Percentiles rank a stretch among this genome's conserved stretches.
These are phyloP conservation scores for Hydrochoerus hydrochaeris DNA, from an alignment of 2,113 vertebrate species.

Conservation along the genomic window DNA sequence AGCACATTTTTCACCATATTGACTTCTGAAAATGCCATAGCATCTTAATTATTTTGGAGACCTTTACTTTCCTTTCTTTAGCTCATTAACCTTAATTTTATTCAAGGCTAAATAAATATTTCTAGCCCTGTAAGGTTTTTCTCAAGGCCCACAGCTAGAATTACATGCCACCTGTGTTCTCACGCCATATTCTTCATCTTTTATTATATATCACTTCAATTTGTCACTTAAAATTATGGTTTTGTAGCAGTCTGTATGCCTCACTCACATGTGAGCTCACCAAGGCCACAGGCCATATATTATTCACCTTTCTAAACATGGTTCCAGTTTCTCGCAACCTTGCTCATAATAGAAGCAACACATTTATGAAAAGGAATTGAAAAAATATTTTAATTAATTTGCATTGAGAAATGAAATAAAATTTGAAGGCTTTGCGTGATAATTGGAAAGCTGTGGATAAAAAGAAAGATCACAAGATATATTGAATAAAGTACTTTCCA, in stretches of 20 bases:
- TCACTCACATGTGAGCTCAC: background rate
- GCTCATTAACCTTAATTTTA: background rate
- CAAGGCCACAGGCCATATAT: background rate
- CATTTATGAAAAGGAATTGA: background rate
- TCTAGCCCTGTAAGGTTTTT: background rate
- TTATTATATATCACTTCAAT: background rate
- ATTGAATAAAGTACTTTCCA: background rate
- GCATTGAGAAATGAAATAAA: background rate
- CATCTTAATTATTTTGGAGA: background rate
- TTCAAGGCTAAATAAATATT: background rate
- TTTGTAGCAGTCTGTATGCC: background rate
- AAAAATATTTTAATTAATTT: constrained; percentile 26
- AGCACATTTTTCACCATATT: background rate
- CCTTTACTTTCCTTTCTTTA: background rate
- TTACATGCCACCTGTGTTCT: background rate
- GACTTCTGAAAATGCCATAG: background rate
- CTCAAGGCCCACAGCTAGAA: background rate
- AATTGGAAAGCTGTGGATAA: background rate
- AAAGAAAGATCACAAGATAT: background rate
- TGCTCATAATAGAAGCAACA: background rate
- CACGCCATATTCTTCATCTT: background rate
- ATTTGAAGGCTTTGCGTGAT: background rate
- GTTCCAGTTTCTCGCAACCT: background rate
- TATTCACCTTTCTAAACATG: background rate
- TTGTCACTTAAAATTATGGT: background rate